phyloP scores from a whole-genome alignment of 2,888 invertebrate genomes.

The Tipula helvola region DNA sequence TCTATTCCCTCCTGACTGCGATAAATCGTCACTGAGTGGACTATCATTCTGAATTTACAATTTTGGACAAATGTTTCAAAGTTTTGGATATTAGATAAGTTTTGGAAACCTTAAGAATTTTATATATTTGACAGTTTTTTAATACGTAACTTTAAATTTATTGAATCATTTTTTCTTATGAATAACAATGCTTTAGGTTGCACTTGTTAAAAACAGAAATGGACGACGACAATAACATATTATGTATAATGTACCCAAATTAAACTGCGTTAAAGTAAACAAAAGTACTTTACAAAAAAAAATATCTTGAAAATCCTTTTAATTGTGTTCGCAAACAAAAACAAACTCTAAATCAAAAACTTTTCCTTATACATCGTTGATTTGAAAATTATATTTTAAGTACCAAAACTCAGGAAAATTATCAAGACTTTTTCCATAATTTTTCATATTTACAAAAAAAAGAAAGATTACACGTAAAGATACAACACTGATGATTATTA shows the following conservation, averaged over 20 bases:
- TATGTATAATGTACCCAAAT: neutral
- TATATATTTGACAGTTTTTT: too few species aligned
- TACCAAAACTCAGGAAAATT: neutral
- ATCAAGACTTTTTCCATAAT: neutral
- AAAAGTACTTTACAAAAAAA: neutral
- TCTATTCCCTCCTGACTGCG: too few species aligned
- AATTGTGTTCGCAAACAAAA: neutral
- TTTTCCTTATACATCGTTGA: neutral
- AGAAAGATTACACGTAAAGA: neutral
- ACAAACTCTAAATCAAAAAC: neutral
- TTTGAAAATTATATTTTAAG: neutral
- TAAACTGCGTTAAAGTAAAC: too few species aligned
- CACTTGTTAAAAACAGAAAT: too few species aligned
- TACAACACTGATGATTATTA: neutral
- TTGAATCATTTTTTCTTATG: too few species aligned
- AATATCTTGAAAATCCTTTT: neutral
- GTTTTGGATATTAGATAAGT: too few species aligned
- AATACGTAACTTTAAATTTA: too few species aligned
- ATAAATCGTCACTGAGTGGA: too few species aligned
- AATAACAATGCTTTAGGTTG: too few species aligned
- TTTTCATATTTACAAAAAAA: neutral
- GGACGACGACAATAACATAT: neutral
- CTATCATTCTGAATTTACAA: too few species aligned
- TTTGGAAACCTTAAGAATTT: too few species aligned
- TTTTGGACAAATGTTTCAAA: too few species aligned